Base-by-base conservation (phyloP, 2,797 vertebrate genomes). In the Pteronotus mesoamericanus region DNA sequence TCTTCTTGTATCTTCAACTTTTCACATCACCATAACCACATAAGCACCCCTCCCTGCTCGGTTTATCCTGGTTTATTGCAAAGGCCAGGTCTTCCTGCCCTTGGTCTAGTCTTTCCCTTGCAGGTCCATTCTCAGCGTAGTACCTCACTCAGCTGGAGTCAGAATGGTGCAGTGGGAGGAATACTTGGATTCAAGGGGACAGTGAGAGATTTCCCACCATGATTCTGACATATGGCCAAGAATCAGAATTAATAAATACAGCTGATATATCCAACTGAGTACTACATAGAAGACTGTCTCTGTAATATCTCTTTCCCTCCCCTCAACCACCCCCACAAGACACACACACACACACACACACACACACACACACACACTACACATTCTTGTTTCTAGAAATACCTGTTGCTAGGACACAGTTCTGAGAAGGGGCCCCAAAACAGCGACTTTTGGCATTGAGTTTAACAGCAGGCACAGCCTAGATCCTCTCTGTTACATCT, bases 371-470 rank as follows among this genome's bases (percentile, higher is more conserved):
- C 34, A 5, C 1, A 8, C 64, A 66, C 16, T 42, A 46, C 46
- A 91, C 24, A 55, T 77, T 55, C 71, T 96, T 51, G 5, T 95
- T 92, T 85, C 78, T 51, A 71, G 53, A 89, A 74, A 75, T 78
- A 85, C 11, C 26, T 82, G 55, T 66, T 94, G 69, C 61, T 86
- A 75, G 66, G 44, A 94, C 57, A 84, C 37, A 89, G 26, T 32
- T 91, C 72, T 78, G 83, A 82, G 34, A 80, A 91, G 8, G 15
- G 94, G 21, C 9, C 42, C 32, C 53, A 69, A 9, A 68, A 86
- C 2, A 21, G 11, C 32, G 71, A 66, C 66, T 79, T 91, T 86
- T 19, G 37, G 34, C 66, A n/a, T 21, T 71, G 83, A 80, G 24
- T 46, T 96, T 64, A 75, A 46, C 21, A 86, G 34, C 82, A 66